Evolutionary conservation across 2,888 invertebrate species (phyloP).

Genomic region (Heliothis peltigera): DNA sequence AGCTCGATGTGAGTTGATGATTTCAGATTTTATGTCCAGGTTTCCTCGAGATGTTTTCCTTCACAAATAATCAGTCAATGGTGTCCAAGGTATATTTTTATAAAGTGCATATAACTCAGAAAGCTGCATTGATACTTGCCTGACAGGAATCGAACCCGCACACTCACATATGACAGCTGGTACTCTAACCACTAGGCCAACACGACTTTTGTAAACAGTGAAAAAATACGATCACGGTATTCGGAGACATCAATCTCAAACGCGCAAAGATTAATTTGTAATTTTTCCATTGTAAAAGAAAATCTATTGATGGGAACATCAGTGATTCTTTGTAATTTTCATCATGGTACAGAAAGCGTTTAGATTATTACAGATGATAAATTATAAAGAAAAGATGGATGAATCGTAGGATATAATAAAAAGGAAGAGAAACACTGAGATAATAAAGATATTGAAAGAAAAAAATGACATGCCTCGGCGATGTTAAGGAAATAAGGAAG

Average conservation of each 20-base stretch:
- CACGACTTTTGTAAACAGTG: constrained; percentile 16
- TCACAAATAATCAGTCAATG: too few relatives aligned
- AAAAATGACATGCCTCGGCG: neutral
- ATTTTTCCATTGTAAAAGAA: constrained; percentile 10
- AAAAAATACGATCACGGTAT: constrained; percentile 17
- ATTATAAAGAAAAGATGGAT: neutral
- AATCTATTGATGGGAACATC: neutral
- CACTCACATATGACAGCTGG: too few relatives aligned
- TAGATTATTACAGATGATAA: neutral
- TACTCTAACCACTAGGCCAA: too few relatives aligned
- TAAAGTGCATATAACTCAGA: too few relatives aligned
- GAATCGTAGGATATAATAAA: neutral
- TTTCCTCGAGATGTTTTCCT: too few relatives aligned
- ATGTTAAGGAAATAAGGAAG: too few relatives aligned
- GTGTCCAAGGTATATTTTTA: too few relatives aligned
- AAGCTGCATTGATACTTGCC: too few relatives aligned
- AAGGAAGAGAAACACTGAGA: neutral
- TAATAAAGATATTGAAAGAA: neutral
- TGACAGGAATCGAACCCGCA: too few relatives aligned
- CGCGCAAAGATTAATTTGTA: constrained; percentile 14
- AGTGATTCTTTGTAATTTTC: neutral
- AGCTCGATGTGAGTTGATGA: too few relatives aligned
- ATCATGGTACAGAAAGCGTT: neutral
- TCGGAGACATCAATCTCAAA: constrained; percentile 14
- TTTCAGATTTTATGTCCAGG: too few relatives aligned